These are phyloP conservation scores for Polypedilum pembai DNA, from an alignment of 1,140 invertebrate species.

Conservation along the genomic window DNA sequence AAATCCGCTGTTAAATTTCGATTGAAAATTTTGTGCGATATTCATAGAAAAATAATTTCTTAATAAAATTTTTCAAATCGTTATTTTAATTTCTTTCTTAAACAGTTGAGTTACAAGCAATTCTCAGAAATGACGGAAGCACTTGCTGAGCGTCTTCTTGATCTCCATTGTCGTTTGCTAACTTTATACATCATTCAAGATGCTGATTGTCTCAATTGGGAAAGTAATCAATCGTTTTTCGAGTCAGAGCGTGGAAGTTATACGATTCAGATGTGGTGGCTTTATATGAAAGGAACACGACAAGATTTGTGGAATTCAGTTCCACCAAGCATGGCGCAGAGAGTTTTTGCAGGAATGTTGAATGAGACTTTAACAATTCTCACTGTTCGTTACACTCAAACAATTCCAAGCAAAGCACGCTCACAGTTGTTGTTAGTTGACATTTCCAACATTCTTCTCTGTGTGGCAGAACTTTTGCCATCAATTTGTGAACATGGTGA, in stretches of 20 bases:
- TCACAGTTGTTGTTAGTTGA: slow-evolving; percentile 59
- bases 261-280: slow-evolving; percentile 75
- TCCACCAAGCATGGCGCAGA: slow-evolving; percentile 70
- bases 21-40: no score
- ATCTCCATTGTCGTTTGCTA: slow-evolving; percentile 65
- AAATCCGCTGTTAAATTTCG: no score
- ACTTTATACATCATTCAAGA: slow-evolving; percentile 72
- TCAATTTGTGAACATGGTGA: slow-evolving; percentile 53
- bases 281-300: slow-evolving; percentile 70
- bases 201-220: slow-evolving; percentile 62
- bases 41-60: no score
- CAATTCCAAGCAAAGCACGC: slow-evolving; percentile 51
- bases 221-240: slow-evolving; percentile 51
- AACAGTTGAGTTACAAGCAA: slow-evolving; percentile 55
- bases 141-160: slow-evolving; percentile 65
- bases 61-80: no score
- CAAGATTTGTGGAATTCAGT: slow-evolving; percentile 72
- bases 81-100: neutral
- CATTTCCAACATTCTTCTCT: slow-evolving; percentile 64
- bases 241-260: slow-evolving; percentile 66
- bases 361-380: slow-evolving; percentile 71
- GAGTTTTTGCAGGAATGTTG: slow-evolving; percentile 68
- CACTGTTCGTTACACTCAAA: slow-evolving; percentile 63
- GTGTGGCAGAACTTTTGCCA: slow-evolving; percentile 59
- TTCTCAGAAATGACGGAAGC: slow-evolving; percentile 74